Percentiles rank a stretch among this genome's conserved stretches.
phyloP scores from a whole-genome alignment of 2,888 invertebrate species.

The Chalcis sispes region DNA sequence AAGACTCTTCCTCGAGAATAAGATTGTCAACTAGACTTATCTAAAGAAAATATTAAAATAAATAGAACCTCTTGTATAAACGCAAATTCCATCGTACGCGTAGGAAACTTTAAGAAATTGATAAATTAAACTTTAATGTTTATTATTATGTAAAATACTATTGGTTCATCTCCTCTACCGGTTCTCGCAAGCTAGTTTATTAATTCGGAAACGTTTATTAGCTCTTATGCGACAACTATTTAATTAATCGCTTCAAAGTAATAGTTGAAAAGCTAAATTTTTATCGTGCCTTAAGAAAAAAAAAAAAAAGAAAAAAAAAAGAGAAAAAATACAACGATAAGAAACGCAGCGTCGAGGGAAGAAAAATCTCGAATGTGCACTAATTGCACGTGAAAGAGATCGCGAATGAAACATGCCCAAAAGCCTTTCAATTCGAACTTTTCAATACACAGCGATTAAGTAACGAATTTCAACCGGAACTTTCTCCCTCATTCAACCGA shows the following conservation, averaged over 20 bases:
- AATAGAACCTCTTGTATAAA: too few species aligned
- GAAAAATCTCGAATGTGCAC: conserved; percentile 3
- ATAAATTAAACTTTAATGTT: too few species aligned
- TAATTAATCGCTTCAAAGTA: too few species aligned
- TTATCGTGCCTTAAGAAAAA: background rate
- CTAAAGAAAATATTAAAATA: background rate
- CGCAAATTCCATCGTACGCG: too few species aligned
- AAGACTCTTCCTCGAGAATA: background rate
- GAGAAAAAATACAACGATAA: conserved; percentile 1
- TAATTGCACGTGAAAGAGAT: conserved; percentile 32
- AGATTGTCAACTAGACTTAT: background rate
- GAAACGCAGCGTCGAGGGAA: background rate
- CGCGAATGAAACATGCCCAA: conserved; percentile 13
- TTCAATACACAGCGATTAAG: conserved; percentile 37
- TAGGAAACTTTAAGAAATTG: background rate
- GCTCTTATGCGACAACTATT: too few species aligned
- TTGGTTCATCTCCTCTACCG: too few species aligned
- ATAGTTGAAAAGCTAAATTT: too few species aligned
- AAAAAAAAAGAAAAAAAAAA: background rate
- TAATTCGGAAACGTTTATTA: too few species aligned
- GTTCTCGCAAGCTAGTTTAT: too few species aligned
- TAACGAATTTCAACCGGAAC: conserved; percentile 45
- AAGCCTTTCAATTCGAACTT: conserved; percentile 15
- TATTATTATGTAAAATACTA: too few species aligned
- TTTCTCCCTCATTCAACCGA: conserved; percentile 17